Evolutionary conservation across 2,113 vertebrate genomes (phyloP).

Genomic region (Phocoena sinus): DNA sequence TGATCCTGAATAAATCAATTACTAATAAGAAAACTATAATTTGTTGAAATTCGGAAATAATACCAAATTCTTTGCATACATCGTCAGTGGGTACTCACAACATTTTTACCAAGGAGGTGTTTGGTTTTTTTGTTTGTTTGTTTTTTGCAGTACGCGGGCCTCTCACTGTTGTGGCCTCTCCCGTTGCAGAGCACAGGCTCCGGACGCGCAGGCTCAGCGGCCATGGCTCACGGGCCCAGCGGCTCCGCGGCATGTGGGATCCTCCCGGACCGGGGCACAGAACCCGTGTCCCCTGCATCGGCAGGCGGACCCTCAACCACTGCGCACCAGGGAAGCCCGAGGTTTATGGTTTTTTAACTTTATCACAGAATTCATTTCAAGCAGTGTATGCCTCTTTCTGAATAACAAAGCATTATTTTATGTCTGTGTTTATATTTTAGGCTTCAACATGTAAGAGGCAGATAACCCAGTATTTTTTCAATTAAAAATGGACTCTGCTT

Average conservation of each 20-base stretch:
- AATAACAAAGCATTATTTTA: background rate
- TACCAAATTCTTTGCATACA: too few species aligned
- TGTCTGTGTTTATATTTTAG: background rate
- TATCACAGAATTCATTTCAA: background rate
- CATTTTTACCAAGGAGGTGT: background rate
- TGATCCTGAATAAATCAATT: background rate
- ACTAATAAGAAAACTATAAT: background rate
- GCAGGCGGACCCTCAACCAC: too few species aligned
- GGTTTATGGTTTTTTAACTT: background rate
- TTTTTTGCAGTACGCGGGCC: too few species aligned
- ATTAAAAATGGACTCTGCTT: background rate
- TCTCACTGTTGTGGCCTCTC: too few species aligned
- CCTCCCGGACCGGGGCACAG: too few species aligned
- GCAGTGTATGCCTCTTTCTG: background rate
- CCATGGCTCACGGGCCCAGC: too few species aligned
- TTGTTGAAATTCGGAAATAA: background rate
- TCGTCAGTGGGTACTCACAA: background rate
- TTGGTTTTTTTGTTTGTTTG: background rate
- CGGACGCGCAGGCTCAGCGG: too few species aligned
- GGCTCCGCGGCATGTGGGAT: too few species aligned
- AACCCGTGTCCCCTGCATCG: too few species aligned
- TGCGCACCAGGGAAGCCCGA: background rate
- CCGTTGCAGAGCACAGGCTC: too few species aligned
- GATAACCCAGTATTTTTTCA: background rate
- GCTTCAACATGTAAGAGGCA: background rate